Conservation (phyloP, 2,113 vertebrate genomes). For the Camelus bactrianus region DNA sequence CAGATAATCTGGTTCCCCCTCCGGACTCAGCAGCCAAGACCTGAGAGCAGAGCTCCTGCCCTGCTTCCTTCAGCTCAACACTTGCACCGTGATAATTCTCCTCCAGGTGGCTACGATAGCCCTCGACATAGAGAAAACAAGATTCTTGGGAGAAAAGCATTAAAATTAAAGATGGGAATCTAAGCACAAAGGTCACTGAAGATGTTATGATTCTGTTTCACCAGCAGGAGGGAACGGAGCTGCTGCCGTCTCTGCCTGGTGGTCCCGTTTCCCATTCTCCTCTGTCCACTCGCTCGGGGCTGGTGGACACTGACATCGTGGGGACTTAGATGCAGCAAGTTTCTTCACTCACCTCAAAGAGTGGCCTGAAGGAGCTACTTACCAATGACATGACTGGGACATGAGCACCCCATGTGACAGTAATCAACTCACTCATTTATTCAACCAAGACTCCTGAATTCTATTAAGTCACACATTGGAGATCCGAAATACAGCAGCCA, state of each 20-base stretch:
- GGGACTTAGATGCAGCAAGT: too few species aligned
- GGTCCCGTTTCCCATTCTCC: background rate
- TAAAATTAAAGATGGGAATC: background rate
- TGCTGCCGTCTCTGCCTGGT: background rate
- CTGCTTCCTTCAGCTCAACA: background rate
- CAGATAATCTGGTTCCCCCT: background rate
- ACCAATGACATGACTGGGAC: background rate
- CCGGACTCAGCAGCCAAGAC: background rate
- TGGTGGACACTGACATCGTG: accelerated
- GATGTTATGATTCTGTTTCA: background rate
- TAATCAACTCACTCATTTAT: background rate
- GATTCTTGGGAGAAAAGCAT: background rate
- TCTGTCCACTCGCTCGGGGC: too few species aligned
- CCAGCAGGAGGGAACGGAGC: background rate
- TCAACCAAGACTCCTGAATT: background rate
- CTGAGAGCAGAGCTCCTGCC: background rate
- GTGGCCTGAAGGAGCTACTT: background rate
- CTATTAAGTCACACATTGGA: background rate
- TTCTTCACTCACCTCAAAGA: background rate
- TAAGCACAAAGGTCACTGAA: background rate
- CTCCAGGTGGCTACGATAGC: background rate
- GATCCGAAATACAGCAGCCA: too few species aligned
- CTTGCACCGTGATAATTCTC: background rate
- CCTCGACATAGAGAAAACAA: background rate
- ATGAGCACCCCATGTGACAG: accelerated